phyloP scores from a whole-genome alignment of 2,113 vertebrate species.

The Rattus rattus region DNA sequence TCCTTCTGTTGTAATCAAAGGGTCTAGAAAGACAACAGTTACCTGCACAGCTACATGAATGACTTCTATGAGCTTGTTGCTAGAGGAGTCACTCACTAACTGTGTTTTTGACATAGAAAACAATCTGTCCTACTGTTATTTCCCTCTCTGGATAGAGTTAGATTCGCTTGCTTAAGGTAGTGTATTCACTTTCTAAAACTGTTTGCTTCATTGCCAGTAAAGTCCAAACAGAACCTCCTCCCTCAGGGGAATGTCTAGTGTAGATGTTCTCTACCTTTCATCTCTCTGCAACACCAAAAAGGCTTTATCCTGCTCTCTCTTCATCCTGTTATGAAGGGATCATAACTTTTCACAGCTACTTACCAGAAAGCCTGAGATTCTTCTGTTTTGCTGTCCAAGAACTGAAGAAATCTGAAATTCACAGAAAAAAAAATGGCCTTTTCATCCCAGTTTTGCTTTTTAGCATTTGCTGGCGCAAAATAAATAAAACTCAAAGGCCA shows the following conservation, averaged over 20 bases:
- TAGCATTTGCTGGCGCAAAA: constrained; percentile 51
- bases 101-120: not conserved
- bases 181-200: constrained; percentile 37
- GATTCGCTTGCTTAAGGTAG: constrained; percentile 26
- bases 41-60: too few relatives aligned
- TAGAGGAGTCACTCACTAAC: not conserved
- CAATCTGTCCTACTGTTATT: not conserved
- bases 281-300: constrained; percentile 36
- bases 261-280: constrained; percentile 56
- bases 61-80: not conserved
- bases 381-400: constrained; percentile 79
- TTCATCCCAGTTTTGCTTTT: constrained; percentile 59
- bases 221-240: constrained; percentile 17
- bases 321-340: constrained; percentile 50
- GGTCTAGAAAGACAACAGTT: not conserved
- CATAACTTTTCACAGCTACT: constrained; percentile 64
- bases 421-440: constrained; percentile 35
- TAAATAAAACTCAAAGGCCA: constrained; percentile 52
- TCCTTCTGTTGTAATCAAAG: constrained; percentile 17
- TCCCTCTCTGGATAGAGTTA: not conserved
- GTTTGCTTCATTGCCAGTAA: constrained; percentile 51
- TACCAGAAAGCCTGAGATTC: constrained; percentile 71
- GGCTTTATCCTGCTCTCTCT: constrained; percentile 26
- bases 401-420: constrained; percentile 73
- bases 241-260: constrained; percentile 34